A percentile compares a stretch with the other conserved stretches of the same genome.
Evolutionary conservation across 2,797 vertebrate genomes (phyloP).

Genomic region (Poliocrania exsul): DNA sequence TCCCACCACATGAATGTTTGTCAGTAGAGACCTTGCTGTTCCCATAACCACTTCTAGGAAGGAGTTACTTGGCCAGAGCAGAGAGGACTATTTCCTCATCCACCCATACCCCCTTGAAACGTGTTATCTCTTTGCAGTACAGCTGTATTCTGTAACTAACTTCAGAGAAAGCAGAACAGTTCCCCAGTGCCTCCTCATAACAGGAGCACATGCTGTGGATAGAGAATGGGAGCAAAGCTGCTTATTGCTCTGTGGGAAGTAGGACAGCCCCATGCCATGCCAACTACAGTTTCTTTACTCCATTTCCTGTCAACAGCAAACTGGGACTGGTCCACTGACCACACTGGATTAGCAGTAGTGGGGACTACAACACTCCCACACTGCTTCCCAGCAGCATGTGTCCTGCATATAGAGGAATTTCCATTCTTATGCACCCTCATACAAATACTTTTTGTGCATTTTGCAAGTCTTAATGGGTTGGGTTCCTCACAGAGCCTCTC

Average conservation of each 20-base stretch:
- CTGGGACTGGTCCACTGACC: neutral
- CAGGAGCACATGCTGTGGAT: neutral
- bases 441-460: neutral
- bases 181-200: neutral
- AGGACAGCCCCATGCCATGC: neutral
- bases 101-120: neutral
- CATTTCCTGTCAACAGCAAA: neutral
- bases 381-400: neutral
- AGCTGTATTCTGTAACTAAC: neutral
- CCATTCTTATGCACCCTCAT: neutral
- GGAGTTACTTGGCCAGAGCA: neutral
- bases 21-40: neutral
- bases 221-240: neutral
- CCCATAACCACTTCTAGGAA: neutral
- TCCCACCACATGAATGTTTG: neutral
- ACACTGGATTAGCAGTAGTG: neutral
- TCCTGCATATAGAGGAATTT: neutral
- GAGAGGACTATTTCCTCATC: neutral
- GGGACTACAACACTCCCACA: neutral
- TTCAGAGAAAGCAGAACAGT: neutral
- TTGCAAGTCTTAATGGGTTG: neutral
- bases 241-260: neutral
- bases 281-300: neutral
- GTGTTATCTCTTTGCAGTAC: neutral
- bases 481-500: neutral